These are phyloP conservation scores for Trachelus tabidus DNA, from an alignment of 2,888 invertebrate species.

Conservation along the genomic window DNA sequence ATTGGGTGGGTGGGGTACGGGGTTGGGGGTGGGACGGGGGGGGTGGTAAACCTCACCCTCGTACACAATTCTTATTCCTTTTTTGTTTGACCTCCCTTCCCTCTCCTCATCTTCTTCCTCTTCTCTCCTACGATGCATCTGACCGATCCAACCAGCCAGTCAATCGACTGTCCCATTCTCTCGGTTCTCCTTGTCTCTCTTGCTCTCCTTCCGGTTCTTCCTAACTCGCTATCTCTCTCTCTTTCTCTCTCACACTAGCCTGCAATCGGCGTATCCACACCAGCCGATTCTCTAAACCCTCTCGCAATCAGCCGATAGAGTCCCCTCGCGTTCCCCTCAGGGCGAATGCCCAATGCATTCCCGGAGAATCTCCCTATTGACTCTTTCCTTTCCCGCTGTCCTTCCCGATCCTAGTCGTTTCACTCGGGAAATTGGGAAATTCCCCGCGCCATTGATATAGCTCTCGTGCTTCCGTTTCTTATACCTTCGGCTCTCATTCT, in stretches of 20 bases:
- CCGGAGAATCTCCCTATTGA: no score
- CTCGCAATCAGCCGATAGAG: neutral
- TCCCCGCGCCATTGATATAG: no score
- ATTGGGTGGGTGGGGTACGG: constrained; percentile 12
- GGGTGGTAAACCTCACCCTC: constrained; percentile 24
- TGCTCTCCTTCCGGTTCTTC: constrained; percentile 5
- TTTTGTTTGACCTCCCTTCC: constrained; percentile 9
- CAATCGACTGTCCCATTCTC: constrained; percentile 19
- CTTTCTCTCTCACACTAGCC: constrained; percentile 1
- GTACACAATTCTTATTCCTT: constrained; percentile 21
- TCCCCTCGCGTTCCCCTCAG: neutral
- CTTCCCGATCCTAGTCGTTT: neutral
- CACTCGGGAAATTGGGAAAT: neutral
- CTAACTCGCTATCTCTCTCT: constrained; percentile 8
- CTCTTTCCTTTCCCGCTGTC: constrained; percentile 6
- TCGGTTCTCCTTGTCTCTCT: constrained; percentile 9
- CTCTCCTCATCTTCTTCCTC: constrained; percentile 15
- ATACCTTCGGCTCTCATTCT: no score
- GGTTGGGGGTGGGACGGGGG: constrained; percentile 7
- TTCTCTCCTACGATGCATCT: constrained; percentile 23
- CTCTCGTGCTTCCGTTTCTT: no score
- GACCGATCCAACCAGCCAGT: constrained; percentile 22
- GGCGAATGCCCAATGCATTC: no score
- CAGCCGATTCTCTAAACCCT: constrained; percentile 3
- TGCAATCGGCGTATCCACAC: constrained; percentile 14